Base-by-base conservation (phyloP, 2,113 vertebrate genomes). In the Anolis sagrei region DNA sequence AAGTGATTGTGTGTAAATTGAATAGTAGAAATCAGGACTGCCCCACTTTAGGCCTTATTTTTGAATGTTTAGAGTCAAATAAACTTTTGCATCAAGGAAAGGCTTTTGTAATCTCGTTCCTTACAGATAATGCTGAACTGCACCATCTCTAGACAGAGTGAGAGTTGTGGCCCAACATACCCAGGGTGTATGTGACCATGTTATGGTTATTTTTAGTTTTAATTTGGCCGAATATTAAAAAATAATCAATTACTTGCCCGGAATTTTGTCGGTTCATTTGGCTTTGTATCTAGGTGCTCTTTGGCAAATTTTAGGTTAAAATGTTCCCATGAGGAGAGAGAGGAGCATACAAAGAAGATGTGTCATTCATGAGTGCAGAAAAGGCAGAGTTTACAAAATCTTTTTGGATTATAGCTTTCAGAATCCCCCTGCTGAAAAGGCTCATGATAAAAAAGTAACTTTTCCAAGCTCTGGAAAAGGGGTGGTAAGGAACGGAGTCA, bases 401-500 rank as follows among this genome's bases (percentile, higher is more conserved):
- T 9, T 68, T 68, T 68, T 27, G 21, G 9, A 68, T 58, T 27
- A 68, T 58, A 68, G 64, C 64, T 68, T 68, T 68, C 64, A 68
- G 64, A 29, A 58, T 58, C 54, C 13, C 54, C 54, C 13, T 3
- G 54, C 54, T 58, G 54, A 58, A 10, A 58, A 14, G 54, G 54
- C 54, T 58, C 54, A 58, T 58, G 54, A 10, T 68, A 29, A 27
- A 68, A 68, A 68, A 29, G 21, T 8, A 27, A 25, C 62, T 64
- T 25, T 64, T 64, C 19, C 0, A 0, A 62, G 16, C 4, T 58
- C 54, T 19, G 36, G 29, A 7, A 21, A 5, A 51, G 7, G 1
- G 0, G 2, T 18, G 75, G 36, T 73, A 19, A 23, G 51, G 34
- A 84, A 19, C 13, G 23, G 44, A 29, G 34, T 36, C 69, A 44